Base-by-base conservation (phyloP, 2,888 invertebrate species). In the Pyrochroa serraticornis region DNA sequence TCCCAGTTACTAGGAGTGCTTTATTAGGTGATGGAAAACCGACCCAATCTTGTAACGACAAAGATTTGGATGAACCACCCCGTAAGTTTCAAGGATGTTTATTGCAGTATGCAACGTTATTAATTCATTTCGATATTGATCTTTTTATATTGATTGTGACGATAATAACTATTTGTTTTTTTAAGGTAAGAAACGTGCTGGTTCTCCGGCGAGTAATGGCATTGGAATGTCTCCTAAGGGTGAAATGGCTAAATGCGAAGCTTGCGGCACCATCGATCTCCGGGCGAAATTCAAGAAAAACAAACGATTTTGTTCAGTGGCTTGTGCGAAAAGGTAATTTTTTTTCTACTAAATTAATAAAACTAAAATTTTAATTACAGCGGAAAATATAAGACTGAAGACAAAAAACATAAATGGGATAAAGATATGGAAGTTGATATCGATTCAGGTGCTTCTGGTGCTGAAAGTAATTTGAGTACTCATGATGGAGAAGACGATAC, bases 291-390 rank as follows among this genome's bases (percentile, higher is more conserved):
- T 91, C 70, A 90, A 89, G 75, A 88, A 89, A 68, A 85, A 86
- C 43, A 90, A 90, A 73, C 82, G 90, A 39, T 92, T 89, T 74
- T 93, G 92, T 73, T 89, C 91, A 0, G 83, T 87, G 14, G 81
- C 84, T 10, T 92, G 92, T 79, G 87, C 89, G 0, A 80, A 80
- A 75, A 85, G 84, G 84, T 85, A 73, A 68, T 44, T 43, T 8
- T 1, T 13, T 12, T 31, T 30, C 7, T 44, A 47, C 5, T 7
- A 14, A 41, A 14, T 22, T 6, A 12, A 39, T n/a, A n/a, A 5
- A 13, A 39, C 7, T 22, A 7, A 22, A 1, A 35, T n/a, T 47
- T 31, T 22, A 8, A n/a, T 12, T 38, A 3, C 38, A 58, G 57
- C 33, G 57, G 41, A 1, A 52, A 46, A 68, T 64, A 68, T 39